These are phyloP conservation scores for Agrotis clavis DNA, from an alignment of 2,888 invertebrate genomes.

Conservation along the genomic window DNA sequence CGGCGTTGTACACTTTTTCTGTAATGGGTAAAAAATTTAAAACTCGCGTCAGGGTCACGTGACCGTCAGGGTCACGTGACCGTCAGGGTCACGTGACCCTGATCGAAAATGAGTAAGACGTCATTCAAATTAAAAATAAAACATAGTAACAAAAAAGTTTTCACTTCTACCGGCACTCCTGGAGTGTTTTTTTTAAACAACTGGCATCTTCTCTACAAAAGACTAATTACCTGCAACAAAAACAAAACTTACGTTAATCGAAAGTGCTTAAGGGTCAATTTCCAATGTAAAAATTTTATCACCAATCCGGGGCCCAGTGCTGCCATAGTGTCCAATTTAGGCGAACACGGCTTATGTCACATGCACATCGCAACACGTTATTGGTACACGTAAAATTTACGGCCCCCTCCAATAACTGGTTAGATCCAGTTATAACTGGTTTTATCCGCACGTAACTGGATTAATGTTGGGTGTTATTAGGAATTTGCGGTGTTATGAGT, in stretches of 20 bases:
- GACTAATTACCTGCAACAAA: conserved; percentile 25
- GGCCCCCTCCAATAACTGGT: conserved; percentile 69
- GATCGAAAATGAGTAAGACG: too few relatives aligned
- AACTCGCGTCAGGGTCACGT: too few relatives aligned
- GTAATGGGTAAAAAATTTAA: too few relatives aligned
- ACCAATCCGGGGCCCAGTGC: conserved; percentile 14
- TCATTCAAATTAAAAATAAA: too few relatives aligned
- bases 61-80: too few relatives aligned
- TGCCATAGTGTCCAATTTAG: conserved; percentile 79
- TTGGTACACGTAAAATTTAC: conserved; percentile 83
- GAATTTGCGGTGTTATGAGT: conserved; percentile 28
- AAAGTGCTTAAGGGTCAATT: conserved; percentile 9
- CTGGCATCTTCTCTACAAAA: background rate
- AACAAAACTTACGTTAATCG: conserved; percentile 18
- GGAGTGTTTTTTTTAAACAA: background rate
- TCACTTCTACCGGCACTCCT: too few relatives aligned
- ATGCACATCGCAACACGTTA: conserved; percentile 77
- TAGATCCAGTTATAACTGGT: conserved; percentile 72
- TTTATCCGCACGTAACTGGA: conserved; percentile 80
- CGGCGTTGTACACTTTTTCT: too few relatives aligned
- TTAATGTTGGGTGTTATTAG: conserved; percentile 69
- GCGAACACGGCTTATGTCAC: conserved; percentile 75
- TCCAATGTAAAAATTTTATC: conserved; percentile 38
- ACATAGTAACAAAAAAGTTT: too few relatives aligned
- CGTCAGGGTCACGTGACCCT: too few relatives aligned